Percentiles rank a stretch among this genome's conserved stretches.
phyloP scores from a whole-genome alignment of 2,113 vertebrate species.

The Donacobius atricapilla region DNA sequence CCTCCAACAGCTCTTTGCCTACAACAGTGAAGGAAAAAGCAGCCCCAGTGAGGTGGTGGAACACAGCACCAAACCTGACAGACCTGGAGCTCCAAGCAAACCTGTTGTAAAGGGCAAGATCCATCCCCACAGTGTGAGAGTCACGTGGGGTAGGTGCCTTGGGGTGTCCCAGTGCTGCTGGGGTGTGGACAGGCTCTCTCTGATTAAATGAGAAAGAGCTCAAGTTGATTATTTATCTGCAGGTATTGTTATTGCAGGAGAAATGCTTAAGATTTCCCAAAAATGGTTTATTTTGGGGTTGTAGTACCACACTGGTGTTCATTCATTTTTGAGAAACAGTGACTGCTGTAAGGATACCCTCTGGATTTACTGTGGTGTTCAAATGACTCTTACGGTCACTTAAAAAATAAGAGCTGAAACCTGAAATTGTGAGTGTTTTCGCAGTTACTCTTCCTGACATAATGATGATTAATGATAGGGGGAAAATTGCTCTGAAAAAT shows the following conservation, averaged over 20 bases:
- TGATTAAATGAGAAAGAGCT: neutral
- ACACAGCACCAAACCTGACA: conserved; percentile 75
- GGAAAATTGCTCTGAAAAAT: neutral
- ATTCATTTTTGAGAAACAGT: neutral
- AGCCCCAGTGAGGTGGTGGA: conserved; percentile 75
- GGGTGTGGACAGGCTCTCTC: neutral
- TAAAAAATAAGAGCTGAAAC: neutral
- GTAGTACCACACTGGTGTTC: neutral
- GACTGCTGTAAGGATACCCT: neutral
- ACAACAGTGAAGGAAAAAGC: conserved; percentile 78
- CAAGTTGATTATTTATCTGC: neutral
- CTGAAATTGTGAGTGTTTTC: neutral
- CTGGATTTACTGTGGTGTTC: neutral
- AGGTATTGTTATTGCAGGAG: neutral
- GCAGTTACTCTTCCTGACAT: neutral
- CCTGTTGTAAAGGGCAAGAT: conserved; percentile 71
- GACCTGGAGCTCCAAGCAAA: conserved; percentile 72
- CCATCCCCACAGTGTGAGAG: conserved; percentile 70
- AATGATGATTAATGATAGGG: neutral
- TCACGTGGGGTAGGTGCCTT: conserved; percentile 73
- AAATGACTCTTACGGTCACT: neutral
- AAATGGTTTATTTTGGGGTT: neutral
- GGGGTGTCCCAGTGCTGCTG: neutral
- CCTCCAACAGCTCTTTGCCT: conserved; percentile 73
- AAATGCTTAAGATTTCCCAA: neutral